Evolutionary conservation across 2,888 invertebrate species (phyloP).

Genomic region (Andricus curvator): DNA sequence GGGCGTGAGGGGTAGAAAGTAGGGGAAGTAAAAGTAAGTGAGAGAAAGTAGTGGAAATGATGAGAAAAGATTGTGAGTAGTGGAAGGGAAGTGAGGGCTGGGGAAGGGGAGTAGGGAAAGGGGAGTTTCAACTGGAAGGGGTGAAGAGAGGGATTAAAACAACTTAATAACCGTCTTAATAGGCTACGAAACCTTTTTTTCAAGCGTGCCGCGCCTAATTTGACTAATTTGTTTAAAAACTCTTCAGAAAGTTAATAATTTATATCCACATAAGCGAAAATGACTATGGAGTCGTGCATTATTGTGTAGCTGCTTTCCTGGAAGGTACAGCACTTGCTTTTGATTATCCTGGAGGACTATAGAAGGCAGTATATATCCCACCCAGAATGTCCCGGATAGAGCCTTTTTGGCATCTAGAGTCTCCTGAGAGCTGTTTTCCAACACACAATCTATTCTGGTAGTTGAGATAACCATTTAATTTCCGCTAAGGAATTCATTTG

Average conservation of each 20-base stretch:
- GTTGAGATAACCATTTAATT: slow-evolving; percentile 57
- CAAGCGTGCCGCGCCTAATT: too few species aligned
- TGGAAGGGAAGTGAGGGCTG: too few species aligned
- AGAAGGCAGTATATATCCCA: background rate
- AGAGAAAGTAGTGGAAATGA: too few species aligned
- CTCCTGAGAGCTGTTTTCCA: slow-evolving; percentile 50
- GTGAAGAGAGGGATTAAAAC: too few species aligned
- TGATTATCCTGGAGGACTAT: background rate
- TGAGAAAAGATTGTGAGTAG: too few species aligned
- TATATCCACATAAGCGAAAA: background rate
- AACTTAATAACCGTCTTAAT: too few species aligned
- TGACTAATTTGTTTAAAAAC: background rate
- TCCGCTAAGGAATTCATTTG: slow-evolving; percentile 53
- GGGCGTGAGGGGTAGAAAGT: too few species aligned
- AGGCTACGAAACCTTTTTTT: too few species aligned
- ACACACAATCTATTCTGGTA: slow-evolving; percentile 50
- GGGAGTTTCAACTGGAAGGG: too few species aligned
- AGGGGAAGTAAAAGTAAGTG: too few species aligned
- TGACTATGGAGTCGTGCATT: background rate
- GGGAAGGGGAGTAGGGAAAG: too few species aligned
- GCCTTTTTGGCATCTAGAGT: slow-evolving; percentile 46
- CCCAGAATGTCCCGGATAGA: background rate
- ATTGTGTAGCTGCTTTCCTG: background rate
- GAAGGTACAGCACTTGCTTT: background rate
- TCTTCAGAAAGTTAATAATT: background rate